Evolutionary conservation across 92 coral and sea anemone genomes (phyloP), one percentile per base, ranked within the genome.

Genomic region (Epizoanthus rinbou): DNA sequence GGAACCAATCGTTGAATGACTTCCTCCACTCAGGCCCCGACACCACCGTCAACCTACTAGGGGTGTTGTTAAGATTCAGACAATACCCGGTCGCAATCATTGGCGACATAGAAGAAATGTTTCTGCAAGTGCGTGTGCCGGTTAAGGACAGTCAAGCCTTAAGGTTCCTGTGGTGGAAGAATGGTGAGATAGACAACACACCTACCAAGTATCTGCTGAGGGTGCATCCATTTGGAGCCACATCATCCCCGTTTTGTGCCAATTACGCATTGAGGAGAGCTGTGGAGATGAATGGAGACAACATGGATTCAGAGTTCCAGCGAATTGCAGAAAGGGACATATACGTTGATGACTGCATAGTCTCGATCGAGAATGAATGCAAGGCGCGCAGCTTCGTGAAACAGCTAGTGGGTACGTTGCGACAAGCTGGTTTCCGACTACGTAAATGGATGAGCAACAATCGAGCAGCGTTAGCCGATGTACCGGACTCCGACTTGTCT

Each of bases 391-490:
- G 18, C 0, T 5, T 86, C 6, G 45, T 43, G 18, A 9, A 52
- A 8, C 72, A 87, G 57, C 74, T 87, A n/a, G 69, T 21, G 35
- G 64, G 13, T 43, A 13, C 75, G 65, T 28, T 66, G 62, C 10
- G 24, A 3, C 73, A 66, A 79, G 87, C 80, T 57, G 87, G 91
- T 1, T 87, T 83, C 52, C 83, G 65, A 22, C 35, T 83, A 4
- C 83, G 87, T 0, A 88, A 83, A 65, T 88, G 80, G 85, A 45
- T 71, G 11, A 75, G 85, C 45, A 88, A 88, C 64, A 31, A 47
- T 60, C 43, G 84, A 31, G 80, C 64, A 7, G 83, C 81, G 6
- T 22, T 81, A 0, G 78, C 25, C 28, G 10, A 74, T 5, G 53
- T 81, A 6, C 72, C 86, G 0, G 78, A 60, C 3, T 5, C 35